These are phyloP conservation scores for Apis dorsata DNA, from an alignment of 1,140 invertebrate species.

Conservation along the genomic window DNA sequence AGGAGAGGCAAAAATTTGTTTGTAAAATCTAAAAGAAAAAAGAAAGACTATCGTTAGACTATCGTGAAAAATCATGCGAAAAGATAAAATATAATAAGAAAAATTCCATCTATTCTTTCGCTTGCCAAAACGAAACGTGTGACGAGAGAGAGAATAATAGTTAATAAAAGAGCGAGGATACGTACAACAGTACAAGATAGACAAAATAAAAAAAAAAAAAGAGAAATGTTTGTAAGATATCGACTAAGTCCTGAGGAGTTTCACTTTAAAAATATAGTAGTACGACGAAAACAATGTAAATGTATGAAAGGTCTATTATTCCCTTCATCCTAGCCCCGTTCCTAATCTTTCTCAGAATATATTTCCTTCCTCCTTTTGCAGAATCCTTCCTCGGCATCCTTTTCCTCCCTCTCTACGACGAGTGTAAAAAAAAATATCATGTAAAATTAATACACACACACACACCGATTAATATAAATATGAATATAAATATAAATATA, in stretches of 20 bases:
- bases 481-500: slow-evolving; percentile 58
- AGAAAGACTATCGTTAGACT: background rate
- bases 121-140: slow-evolving; percentile 15
- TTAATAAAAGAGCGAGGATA: slow-evolving; percentile 70
- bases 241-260: slow-evolving; percentile 72
- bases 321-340: background rate
- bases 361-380: slow-evolving; percentile 25
- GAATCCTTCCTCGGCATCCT: slow-evolving; percentile 63
- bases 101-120: slow-evolving; percentile 21
- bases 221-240: slow-evolving; percentile 73
- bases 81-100: background rate
- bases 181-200: slow-evolving; percentile 76
- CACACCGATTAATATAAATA: slow-evolving; percentile 69
- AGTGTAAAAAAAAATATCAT: slow-evolving; percentile 77
- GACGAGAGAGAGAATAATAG: slow-evolving; percentile 34
- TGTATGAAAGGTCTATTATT: slow-evolving; percentile 70
- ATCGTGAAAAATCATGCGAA: background rate
- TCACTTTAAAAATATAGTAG: slow-evolving; percentile 68
- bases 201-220: slow-evolving; percentile 40
- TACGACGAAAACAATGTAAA: slow-evolving; percentile 73
- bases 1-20: background rate
- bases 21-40: background rate
- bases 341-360: background rate
- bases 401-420: slow-evolving; percentile 73
- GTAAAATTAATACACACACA: slow-evolving; percentile 69